Conservation (phyloP, 1,140 invertebrate species). For the Brachystomella parvula region DNA sequence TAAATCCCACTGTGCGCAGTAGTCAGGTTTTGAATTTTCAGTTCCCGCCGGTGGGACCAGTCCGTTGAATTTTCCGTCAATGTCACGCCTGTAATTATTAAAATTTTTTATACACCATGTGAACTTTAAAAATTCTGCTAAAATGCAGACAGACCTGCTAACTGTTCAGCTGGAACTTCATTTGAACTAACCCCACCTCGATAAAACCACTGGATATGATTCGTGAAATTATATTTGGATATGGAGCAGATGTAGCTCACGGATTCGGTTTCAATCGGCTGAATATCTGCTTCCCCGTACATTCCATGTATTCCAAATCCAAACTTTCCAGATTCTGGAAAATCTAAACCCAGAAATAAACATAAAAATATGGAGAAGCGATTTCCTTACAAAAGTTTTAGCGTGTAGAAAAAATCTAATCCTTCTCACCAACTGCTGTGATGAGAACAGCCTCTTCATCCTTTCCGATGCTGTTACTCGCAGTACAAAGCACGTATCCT, state of each 20-base stretch:
- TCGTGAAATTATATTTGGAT: constrained; percentile 8
- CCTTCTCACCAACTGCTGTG: neutral
- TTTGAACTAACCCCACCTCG: too few species aligned
- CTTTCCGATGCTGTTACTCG: constrained; percentile 5
- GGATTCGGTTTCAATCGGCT: constrained; percentile 19
- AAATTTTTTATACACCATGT: neutral
- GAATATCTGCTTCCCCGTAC: neutral
- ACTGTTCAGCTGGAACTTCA: neutral
- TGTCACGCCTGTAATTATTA: neutral
- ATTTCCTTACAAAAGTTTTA: neutral
- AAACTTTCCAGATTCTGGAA: constrained; percentile 10
- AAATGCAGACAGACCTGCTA: neutral
- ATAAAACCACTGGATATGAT: constrained; percentile 6
- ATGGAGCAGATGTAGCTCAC: constrained; percentile 21
- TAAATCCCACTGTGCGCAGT: constrained; percentile 4
- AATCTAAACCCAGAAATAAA: constrained; percentile 21
- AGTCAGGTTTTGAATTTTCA: constrained; percentile 7
- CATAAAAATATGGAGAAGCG: neutral
- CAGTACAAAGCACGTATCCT: constrained; percentile 1
- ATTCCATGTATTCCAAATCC: constrained; percentile 10
- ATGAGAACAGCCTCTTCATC: neutral
- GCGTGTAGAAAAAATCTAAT: neutral
- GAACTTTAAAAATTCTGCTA: neutral
- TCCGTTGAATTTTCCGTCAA: neutral
- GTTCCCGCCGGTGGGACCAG: constrained; percentile 19